Evolutionary conservation across 2,888 invertebrate species (phyloP).

Genomic region (Torymus auratus): DNA sequence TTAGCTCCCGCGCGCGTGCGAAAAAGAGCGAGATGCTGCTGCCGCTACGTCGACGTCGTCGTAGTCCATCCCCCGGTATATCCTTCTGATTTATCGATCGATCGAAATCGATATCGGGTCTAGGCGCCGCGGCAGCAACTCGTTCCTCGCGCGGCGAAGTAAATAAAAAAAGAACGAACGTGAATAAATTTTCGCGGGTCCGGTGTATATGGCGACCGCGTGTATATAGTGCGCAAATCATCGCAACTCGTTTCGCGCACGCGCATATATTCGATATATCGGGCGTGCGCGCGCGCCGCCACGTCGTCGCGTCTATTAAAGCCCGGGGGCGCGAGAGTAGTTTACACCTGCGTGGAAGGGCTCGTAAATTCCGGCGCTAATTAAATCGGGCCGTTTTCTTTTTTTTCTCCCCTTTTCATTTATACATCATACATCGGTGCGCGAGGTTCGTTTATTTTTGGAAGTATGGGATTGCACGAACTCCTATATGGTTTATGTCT

Average conservation of each 20-base stretch:
- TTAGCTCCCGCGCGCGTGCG: no score
- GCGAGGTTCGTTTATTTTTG: no score
- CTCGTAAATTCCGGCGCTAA: slow-evolving; percentile 52
- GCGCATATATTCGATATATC: slow-evolving; percentile 10
- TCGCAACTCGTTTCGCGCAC: background rate
- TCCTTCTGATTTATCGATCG: slow-evolving; percentile 42
- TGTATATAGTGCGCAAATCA: background rate
- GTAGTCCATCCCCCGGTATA: background rate
- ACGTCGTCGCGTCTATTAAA: slow-evolving; percentile 50
- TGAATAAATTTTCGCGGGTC: slow-evolving; percentile 45
- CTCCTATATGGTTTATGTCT: background rate
- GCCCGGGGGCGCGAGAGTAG: slow-evolving; percentile 5
- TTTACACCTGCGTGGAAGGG: slow-evolving; percentile 18
- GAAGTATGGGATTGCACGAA: no score
- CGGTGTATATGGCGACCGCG: background rate
- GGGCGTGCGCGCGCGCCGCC: background rate
- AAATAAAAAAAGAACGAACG: background rate
- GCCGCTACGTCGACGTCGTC: no score
- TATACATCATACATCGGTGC: no score
- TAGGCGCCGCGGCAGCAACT: slow-evolving; percentile 26
- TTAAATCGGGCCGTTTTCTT: slow-evolving; percentile 41
- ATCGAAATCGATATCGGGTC: slow-evolving; percentile 47
- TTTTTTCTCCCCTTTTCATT: background rate
- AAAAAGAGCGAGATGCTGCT: no score
- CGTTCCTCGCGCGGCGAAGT: slow-evolving; percentile 3